phyloP scores from a whole-genome alignment of 2,888 invertebrate genomes.

The Taphrorychus bicolor region DNA sequence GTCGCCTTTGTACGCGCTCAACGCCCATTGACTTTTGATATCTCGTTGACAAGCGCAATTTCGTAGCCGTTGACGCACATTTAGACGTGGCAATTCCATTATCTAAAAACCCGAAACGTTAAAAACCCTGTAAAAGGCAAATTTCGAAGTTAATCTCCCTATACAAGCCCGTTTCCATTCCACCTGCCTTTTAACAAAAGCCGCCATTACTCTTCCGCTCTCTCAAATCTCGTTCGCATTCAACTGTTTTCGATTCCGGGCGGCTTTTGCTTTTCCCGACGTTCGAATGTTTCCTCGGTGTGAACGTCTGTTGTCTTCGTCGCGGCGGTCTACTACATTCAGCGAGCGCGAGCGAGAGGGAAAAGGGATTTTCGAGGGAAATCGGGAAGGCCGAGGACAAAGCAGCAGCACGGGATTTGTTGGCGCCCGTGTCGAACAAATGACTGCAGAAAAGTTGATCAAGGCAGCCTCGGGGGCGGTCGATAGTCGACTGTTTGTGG shows the following conservation, averaged over 20 bases:
- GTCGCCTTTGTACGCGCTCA: slow-evolving; percentile 51
- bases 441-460: slow-evolving; percentile 53
- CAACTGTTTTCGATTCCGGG: slow-evolving; percentile 39
- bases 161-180: slow-evolving; percentile 39
- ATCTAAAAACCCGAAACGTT: slow-evolving; percentile 27
- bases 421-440: slow-evolving; percentile 62
- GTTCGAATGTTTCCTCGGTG: slow-evolving; percentile 33
- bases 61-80: too few species aligned
- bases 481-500: slow-evolving; percentile 40
- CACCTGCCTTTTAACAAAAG: slow-evolving; percentile 40
- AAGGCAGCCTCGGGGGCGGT: slow-evolving; percentile 39
- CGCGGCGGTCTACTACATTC: background rate
- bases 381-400: slow-evolving; percentile 36
- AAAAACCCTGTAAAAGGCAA: slow-evolving; percentile 39
- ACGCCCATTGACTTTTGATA: slow-evolving; percentile 54
- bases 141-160: slow-evolving; percentile 37
- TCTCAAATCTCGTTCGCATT: slow-evolving; percentile 38
- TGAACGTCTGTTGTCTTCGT: slow-evolving; percentile 20
- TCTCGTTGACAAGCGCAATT: background rate
- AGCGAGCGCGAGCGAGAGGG: slow-evolving; percentile 5
- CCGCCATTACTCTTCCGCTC: slow-evolving; percentile 40
- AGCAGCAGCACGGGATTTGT: slow-evolving; percentile 59
- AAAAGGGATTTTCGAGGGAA: slow-evolving; percentile 33
- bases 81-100: background rate
- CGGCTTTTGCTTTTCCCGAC: slow-evolving; percentile 38